Percentiles rank a stretch among this genome's conserved stretches.
These are phyloP conservation scores for Steatornis caripensis DNA, from an alignment of 2,113 vertebrate genomes.

Conservation along the genomic window DNA sequence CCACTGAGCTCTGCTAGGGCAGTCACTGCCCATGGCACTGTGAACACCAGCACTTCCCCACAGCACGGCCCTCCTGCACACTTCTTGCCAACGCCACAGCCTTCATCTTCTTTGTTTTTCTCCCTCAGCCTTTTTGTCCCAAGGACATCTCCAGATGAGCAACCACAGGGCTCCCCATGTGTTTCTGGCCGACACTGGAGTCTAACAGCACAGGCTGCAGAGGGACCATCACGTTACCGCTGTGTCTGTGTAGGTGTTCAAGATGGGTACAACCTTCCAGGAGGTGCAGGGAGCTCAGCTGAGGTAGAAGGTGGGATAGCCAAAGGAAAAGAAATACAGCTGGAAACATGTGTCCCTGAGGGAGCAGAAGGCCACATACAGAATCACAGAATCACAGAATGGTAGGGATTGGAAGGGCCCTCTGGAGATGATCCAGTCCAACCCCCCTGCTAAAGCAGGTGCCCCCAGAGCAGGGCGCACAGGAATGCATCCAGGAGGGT, in stretches of 20 bases:
- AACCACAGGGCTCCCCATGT: neutral
- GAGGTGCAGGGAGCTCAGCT: neutral
- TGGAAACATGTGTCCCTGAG: neutral
- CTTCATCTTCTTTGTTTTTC: neutral
- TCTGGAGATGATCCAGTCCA: no score
- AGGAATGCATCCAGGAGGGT: no score
- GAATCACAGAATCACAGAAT: no score
- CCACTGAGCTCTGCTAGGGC: neutral
- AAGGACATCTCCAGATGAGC: neutral
- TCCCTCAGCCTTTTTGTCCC: neutral
- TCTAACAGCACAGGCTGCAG: neutral
- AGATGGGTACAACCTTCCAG: neutral
- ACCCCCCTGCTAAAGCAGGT: no score
- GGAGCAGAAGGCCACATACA: neutral
- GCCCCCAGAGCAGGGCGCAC: no score
- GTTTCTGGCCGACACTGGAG: neutral
- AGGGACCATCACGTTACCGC: fast-evolving
- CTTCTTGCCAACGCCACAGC: neutral
- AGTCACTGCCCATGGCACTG: neutral
- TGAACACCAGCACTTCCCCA: neutral
- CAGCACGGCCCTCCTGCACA: neutral
- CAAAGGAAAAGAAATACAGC: neutral
- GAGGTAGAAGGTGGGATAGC: neutral
- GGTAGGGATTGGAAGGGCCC: no score
- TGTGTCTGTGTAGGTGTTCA: neutral